Percentiles rank a stretch among this genome's conserved stretches.
These are phyloP conservation scores for Phenganax marumi DNA, from an alignment of 92 coral and sea anemone species.

Conservation along the genomic window DNA sequence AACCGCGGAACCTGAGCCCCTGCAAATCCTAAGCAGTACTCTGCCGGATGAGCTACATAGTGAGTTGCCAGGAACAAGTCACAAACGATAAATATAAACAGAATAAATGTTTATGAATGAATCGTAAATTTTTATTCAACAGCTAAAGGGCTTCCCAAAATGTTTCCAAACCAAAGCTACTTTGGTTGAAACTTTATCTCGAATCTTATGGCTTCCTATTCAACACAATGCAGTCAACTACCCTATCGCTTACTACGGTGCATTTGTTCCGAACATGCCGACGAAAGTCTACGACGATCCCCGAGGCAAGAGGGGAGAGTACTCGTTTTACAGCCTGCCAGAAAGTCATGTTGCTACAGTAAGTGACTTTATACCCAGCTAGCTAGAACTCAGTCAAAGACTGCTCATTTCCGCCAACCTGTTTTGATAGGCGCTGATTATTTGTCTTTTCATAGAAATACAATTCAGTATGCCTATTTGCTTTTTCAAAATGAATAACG, in stretches of 20 bases:
- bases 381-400: not conserved
- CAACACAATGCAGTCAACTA: slow-evolving; percentile 95
- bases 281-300: slow-evolving; percentile 88
- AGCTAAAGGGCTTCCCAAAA: slow-evolving; percentile 88
- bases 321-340: slow-evolving; percentile 69
- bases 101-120: not conserved
- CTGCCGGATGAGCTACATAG: too few relatives aligned
- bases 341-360: slow-evolving; percentile 77
- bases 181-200: slow-evolving; percentile 62
- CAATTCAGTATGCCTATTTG: too few relatives aligned
- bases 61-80: too few relatives aligned
- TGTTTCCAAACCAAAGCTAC: slow-evolving; percentile 37
- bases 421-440: not conserved
- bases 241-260: slow-evolving; percentile 90
- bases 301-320: slow-evolving; percentile 65
- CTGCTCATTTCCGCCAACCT: not conserved
- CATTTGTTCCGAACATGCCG: slow-evolving; percentile 94
- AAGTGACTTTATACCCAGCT: slow-evolving; percentile 33
- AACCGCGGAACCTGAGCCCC: too few relatives aligned
- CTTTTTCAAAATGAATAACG: too few relatives aligned
- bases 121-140: not conserved
- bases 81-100: too few relatives aligned
- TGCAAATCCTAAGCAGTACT: too few relatives aligned
- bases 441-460: too few relatives aligned
- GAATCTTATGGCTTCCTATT: slow-evolving; percentile 85